Base-by-base conservation (phyloP, 2,113 vertebrate species). In the Talpa occidentalis region DNA sequence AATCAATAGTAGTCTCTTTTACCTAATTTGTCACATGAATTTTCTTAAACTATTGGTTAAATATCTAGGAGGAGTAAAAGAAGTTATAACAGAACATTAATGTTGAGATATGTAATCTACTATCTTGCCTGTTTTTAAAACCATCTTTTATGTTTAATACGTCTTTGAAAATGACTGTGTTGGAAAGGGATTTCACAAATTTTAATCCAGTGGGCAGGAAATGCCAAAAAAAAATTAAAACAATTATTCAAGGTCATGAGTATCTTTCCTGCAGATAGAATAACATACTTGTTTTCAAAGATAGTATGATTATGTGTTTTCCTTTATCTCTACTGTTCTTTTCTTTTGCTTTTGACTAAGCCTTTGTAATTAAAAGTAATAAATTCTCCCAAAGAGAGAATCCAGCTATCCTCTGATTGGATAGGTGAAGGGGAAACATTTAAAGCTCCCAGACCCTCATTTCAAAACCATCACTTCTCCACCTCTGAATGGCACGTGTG, bases 121-220 rank as follows among this genome's bases (percentile, higher is more conserved):
- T 37, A 42, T 80, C 44, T 82, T 89, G n/a, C 54, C 22, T 76
- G 69, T 28, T 47, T 32, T 32, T n/a, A 10, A 15, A 49, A 32
- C 10, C 0, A 67, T 42, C 6, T 49, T 66, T 81, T 73, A 91
- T 81, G 30, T 93, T 77, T 86, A 89, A 32, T 22, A 47, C 6
- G 21, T 42, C n/a, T 76, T 88, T 84, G 19, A 11, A n/a, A 89
- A 56, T 28, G 42, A 7, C 40, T 78, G 5, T 42, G n/a, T 26
- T 85, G 60, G 78, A 93, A 88, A 82, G 64, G 16, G 3, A 89
- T 69, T 88, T 86, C 30, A 74, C 59, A 88, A 14, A 56, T 70
- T 93, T 84, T 44, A 91, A 67, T 81, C 40, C 88, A 93, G 59
- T 66, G 22, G 15, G 56, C 24, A 81, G 16, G 77, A 86, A 81